These are phyloP conservation scores for Rhamnusium bicolor DNA, from an alignment of 2,888 invertebrate genomes.

Conservation along the genomic window DNA sequence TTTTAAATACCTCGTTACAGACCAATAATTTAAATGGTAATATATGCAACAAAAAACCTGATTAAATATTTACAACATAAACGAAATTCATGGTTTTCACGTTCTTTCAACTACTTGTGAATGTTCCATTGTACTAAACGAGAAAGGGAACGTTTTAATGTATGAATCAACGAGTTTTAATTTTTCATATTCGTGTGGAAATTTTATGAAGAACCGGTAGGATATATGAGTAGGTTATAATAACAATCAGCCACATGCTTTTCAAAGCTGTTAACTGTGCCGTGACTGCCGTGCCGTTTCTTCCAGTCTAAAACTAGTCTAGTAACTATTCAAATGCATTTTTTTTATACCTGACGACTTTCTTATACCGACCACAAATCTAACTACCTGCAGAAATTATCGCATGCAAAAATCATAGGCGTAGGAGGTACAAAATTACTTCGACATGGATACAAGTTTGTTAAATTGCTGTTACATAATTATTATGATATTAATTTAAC, in stretches of 20 bases:
- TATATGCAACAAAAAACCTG: background rate
- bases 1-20: background rate
- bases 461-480: too few relatives aligned
- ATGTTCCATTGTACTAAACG: background rate
- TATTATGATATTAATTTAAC: too few relatives aligned
- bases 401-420: background rate
- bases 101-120: background rate
- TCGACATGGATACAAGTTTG: too few relatives aligned
- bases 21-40: background rate
- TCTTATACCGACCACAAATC: conserved; percentile 5
- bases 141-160: conserved; percentile 1
- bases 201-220: background rate
- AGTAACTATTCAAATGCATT: conserved; percentile 20
- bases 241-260: background rate
- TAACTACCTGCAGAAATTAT: conserved; percentile 9
- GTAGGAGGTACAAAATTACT: background rate
- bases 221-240: background rate
- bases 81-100: background rate
- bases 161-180: conserved; percentile 6
- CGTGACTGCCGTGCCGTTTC: background rate
- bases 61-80: background rate
- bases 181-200: background rate
- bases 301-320: conserved; percentile 10
- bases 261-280: background rate
- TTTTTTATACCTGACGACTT: conserved; percentile 15